A percentile compares a stretch with the other conserved stretches of the same genome.
Evolutionary conservation across 2,113 vertebrate species (phyloP).

Genomic region (Amblyornis subalaris): DNA sequence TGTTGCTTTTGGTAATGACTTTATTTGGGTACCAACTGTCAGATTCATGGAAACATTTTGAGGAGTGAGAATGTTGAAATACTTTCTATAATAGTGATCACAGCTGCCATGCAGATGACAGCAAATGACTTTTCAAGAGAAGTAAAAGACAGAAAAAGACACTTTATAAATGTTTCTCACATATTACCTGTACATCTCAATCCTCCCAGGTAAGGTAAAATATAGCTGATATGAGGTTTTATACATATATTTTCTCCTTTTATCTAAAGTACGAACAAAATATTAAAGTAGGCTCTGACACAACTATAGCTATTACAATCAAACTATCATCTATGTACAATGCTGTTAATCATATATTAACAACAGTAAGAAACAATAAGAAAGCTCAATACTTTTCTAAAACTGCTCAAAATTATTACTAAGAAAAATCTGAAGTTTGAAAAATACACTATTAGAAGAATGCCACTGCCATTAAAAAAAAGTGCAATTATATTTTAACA

Average conservation of each 20-base stretch:
- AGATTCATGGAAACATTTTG: slow-evolving; percentile 25
- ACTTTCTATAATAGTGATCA: slow-evolving; percentile 5
- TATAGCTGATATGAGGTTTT: not conserved
- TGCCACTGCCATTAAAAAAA: not conserved
- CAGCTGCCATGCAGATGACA: slow-evolving; percentile 20
- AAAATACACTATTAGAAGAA: not conserved
- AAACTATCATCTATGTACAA: not conserved
- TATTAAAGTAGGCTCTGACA: not conserved
- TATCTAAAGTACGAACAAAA: not conserved
- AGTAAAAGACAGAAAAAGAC: not conserved
- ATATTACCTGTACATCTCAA: not conserved
- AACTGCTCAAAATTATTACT: not conserved
- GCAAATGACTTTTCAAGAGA: not conserved
- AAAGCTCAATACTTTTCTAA: not conserved
- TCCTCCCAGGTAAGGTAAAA: not conserved
- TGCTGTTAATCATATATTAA: not conserved
- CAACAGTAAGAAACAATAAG: not conserved
- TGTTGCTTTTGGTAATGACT: slow-evolving; percentile 2
- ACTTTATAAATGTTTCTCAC: not conserved
- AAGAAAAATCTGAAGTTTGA: not conserved
- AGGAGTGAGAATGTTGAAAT: slow-evolving; percentile 13
- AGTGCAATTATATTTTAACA: not conserved
- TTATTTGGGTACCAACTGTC: slow-evolving; percentile 44
- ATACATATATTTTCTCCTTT: not conserved
- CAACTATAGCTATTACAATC: not conserved